Percentiles rank a stretch among this genome's conserved stretches.
phyloP scores from a whole-genome alignment of 2,888 invertebrate genomes.

The Pediacus dermestoides region DNA sequence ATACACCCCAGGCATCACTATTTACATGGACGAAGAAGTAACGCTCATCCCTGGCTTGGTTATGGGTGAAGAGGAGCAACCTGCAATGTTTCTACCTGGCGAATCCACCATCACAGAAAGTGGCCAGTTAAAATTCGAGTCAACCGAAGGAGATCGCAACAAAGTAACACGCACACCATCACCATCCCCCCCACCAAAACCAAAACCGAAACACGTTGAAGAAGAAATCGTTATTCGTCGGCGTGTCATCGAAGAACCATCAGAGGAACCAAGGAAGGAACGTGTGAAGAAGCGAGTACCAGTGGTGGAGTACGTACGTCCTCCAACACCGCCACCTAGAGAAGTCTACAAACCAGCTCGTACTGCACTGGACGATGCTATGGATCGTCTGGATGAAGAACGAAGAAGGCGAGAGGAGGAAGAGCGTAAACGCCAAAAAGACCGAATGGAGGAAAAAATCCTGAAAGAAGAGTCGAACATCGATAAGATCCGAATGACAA shows the following conservation, averaged over 20 bases:
- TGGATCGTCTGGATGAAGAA: constrained; percentile 37
- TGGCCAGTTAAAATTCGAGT: constrained; percentile 45
- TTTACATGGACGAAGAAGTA: constrained; percentile 70
- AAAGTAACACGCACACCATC: constrained; percentile 24
- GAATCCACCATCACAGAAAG: constrained; percentile 45
- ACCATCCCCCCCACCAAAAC: constrained; percentile 28
- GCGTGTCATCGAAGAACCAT: constrained; percentile 39
- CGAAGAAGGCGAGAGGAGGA: constrained; percentile 41
- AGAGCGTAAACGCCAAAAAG: constrained; percentile 43
- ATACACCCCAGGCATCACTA: constrained; percentile 76
- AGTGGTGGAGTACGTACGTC: constrained; percentile 22
- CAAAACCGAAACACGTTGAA: constrained; percentile 33
- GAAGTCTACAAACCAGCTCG: constrained; percentile 32
- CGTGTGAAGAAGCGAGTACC: constrained; percentile 37
- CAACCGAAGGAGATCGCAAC: constrained; percentile 38
- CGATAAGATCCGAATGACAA: constrained; percentile 40
- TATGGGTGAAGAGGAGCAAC: constrained; percentile 55
- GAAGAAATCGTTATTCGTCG: constrained; percentile 42
- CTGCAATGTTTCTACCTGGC: constrained; percentile 44
- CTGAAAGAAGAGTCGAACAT: constrained; percentile 43
- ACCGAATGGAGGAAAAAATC: constrained; percentile 40
- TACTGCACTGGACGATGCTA: constrained; percentile 39
- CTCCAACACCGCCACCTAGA: constrained; percentile 28
- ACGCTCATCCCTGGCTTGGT: constrained; percentile 77
- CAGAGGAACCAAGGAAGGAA: constrained; percentile 37